Conservation (phyloP, 2,888 invertebrate genomes). For the Drosophila limbata region DNA sequence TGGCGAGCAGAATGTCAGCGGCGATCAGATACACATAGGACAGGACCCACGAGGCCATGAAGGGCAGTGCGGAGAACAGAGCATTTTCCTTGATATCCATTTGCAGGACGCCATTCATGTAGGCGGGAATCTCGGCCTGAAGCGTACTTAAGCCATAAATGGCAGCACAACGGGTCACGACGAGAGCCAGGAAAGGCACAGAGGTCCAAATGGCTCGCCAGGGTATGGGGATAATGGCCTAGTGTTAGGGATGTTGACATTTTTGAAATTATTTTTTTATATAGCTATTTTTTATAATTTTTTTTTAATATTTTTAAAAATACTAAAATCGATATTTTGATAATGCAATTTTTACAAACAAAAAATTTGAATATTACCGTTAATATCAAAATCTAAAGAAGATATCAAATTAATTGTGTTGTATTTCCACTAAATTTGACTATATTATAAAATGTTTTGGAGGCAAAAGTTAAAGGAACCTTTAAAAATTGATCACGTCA, state of each 20-base stretch:
- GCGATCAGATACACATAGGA: slow-evolving; percentile 85
- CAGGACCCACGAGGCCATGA: slow-evolving; percentile 86
- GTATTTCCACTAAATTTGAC: too few species aligned
- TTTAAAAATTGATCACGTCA: too few species aligned
- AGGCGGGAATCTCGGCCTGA: slow-evolving; percentile 89
- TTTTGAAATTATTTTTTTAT: too few species aligned
- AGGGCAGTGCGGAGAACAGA: slow-evolving; percentile 86
- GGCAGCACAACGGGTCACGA: slow-evolving; percentile 87
- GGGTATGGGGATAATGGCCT: slow-evolving; percentile 86
- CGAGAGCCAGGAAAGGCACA: slow-evolving; percentile 87
- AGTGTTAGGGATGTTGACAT: slow-evolving; percentile 32
- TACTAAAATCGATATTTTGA: slow-evolving; percentile 86
- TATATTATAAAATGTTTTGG: too few species aligned
- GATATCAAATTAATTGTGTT: too few species aligned
- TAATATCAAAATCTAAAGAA: too few species aligned
- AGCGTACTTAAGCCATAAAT: slow-evolving; percentile 90
- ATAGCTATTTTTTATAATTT: too few species aligned
- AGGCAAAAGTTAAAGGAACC: too few species aligned
- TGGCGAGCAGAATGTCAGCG: slow-evolving; percentile 85
- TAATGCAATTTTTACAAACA: too few species aligned
- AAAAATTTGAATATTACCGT: too few species aligned
- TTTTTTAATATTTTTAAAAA: too few species aligned
- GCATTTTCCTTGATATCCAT: slow-evolving; percentile 87
- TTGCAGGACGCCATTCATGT: slow-evolving; percentile 88
- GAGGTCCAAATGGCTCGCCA: slow-evolving; percentile 88